Percentiles rank a stretch among this genome's conserved stretches.
These are phyloP conservation scores for Pungitius pungitius DNA, from an alignment of 2,113 vertebrate species.

Conservation along the genomic window DNA sequence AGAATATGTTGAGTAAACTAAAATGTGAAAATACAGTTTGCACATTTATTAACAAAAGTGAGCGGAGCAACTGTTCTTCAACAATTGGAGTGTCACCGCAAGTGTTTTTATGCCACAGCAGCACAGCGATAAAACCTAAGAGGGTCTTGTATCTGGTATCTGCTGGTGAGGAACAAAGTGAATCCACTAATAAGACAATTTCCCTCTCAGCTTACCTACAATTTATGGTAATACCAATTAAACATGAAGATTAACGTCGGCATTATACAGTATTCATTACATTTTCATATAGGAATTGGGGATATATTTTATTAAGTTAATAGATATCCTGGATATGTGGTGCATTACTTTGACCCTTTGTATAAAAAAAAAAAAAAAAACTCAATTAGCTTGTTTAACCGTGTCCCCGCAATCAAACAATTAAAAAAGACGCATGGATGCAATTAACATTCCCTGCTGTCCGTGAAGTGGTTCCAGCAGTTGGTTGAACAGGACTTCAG, in stretches of 20 bases:
- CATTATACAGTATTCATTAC: neutral
- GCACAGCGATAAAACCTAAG: neutral
- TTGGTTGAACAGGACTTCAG: conserved; percentile 69
- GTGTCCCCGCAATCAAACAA: conserved; percentile 51
- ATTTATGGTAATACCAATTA: neutral
- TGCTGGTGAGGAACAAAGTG: neutral
- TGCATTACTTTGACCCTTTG: conserved; percentile 24
- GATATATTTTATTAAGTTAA: neutral
- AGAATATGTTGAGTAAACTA: neutral
- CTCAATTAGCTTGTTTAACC: conserved; percentile 49
- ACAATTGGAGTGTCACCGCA: neutral
- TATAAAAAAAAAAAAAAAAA: conserved; percentile 33
- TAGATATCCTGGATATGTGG: neutral
- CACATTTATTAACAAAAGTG: neutral
- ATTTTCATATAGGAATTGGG: neutral
- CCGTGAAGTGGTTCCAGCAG: conserved; percentile 58
- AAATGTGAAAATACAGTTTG: neutral
- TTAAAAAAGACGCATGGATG: conserved; percentile 54
- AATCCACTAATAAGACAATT: neutral
- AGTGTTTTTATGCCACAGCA: neutral
- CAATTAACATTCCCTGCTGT: conserved; percentile 69
- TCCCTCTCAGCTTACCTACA: neutral
- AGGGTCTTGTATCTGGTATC: neutral
- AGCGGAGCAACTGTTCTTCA: neutral
- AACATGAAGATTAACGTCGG: neutral